A percentile compares a stretch with the other conserved stretches of the same genome.
These are phyloP conservation scores for Hedya salicella DNA, from an alignment of 2,888 invertebrate species.

Conservation along the genomic window DNA sequence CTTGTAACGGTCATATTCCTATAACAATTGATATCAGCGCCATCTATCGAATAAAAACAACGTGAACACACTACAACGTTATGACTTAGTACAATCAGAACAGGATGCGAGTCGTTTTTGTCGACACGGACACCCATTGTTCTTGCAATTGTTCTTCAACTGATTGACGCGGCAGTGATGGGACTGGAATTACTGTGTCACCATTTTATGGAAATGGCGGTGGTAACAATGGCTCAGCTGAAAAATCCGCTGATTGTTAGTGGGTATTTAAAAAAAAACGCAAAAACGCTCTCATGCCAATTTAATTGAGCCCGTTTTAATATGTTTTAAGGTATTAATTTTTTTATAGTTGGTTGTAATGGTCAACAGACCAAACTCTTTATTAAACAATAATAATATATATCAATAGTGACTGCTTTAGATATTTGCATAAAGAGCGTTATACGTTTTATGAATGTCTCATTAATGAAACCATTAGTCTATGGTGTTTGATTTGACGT, in stretches of 20 bases:
- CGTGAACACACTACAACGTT: neutral
- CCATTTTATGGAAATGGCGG: slow-evolving; percentile 17
- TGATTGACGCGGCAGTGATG: slow-evolving; percentile 14
- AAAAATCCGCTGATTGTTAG: neutral
- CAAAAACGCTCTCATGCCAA: neutral
- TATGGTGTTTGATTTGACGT: no score
- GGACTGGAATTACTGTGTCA: slow-evolving; percentile 22
- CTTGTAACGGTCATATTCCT: neutral
- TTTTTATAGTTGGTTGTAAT: no score
- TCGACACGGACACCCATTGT: slow-evolving; percentile 29
- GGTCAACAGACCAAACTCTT: no score
- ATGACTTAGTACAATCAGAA: slow-evolving; percentile 29
- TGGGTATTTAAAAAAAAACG: neutral
- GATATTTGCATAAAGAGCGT: no score
- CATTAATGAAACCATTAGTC: no score
- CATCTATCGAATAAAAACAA: slow-evolving; percentile 13
- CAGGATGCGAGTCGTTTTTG: slow-evolving; percentile 40
- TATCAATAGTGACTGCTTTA: no score
- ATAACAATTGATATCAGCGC: slow-evolving; percentile 14
- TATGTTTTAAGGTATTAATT: no score
- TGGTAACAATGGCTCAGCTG: neutral
- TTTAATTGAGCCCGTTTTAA: no score
- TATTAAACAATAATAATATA: no score
- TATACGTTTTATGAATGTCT: no score
- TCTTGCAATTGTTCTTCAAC: slow-evolving; percentile 23